Conservation (phyloP, 2,113 vertebrate species). For the Hucho hucho region DNA sequence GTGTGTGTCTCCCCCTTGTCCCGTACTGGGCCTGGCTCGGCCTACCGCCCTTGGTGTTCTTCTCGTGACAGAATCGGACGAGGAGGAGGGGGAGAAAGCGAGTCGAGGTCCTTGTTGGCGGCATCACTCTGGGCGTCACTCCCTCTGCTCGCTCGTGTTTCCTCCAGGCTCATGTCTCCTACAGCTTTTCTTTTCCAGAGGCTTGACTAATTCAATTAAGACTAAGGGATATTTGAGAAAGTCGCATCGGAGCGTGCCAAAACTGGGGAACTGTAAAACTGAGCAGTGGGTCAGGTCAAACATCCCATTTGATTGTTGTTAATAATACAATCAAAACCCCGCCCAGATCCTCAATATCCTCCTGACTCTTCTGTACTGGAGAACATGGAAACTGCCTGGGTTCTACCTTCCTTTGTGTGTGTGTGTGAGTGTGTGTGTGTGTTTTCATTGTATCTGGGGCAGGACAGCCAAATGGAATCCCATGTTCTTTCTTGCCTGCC, state of each 20-base stretch:
- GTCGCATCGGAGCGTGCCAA: constrained; percentile 43
- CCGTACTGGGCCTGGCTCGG: background rate
- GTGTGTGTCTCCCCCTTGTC: background rate
- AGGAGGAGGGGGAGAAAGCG: background rate
- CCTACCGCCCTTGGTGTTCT: background rate
- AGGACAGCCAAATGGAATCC: constrained; percentile 30
- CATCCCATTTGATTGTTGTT: constrained; percentile 1
- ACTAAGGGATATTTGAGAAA: constrained; percentile 48
- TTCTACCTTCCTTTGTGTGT: background rate
- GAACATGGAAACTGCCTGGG: background rate
- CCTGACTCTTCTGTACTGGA: background rate
- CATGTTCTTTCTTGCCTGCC: constrained; percentile 14
- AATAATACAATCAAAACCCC: background rate
- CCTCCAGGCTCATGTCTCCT: constrained; percentile 47
- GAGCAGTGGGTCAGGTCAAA: constrained; percentile 16
- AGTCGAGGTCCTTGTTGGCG: background rate
- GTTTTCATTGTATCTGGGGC: constrained; percentile 29
- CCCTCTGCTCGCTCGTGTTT: background rate
- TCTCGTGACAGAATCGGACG: background rate
- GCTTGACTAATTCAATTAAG: constrained; percentile 59
- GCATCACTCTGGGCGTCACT: background rate
- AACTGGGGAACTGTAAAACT: constrained; percentile 37
- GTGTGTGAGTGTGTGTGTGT: background rate
- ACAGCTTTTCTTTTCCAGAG: constrained; percentile 51
- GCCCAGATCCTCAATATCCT: background rate